phyloP scores from a whole-genome alignment of 2,797 vertebrate genomes.

The Nyctalus aviator region DNA sequence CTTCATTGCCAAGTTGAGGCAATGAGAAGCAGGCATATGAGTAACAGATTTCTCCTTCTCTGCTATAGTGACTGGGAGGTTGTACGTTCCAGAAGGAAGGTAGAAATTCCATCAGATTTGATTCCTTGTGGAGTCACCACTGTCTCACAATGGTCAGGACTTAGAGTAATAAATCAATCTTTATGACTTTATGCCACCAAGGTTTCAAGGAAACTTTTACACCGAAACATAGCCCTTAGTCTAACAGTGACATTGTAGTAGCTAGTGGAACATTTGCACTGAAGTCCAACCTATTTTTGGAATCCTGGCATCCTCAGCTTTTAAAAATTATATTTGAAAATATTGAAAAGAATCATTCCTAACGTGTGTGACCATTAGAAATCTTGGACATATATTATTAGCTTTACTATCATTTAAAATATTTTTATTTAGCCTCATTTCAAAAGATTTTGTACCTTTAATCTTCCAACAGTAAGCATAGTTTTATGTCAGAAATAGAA shows the following conservation, averaged over 20 bases:
- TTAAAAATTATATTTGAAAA: slow-evolving; percentile 26
- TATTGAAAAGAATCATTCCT: not conserved
- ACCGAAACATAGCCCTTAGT: not conserved
- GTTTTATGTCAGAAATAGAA: slow-evolving; percentile 3
- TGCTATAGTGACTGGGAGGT: not conserved
- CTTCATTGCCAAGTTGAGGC: not conserved
- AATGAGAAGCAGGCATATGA: not conserved
- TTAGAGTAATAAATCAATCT: not conserved
- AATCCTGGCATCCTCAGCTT: not conserved
- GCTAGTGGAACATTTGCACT: not conserved
- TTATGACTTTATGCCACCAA: not conserved
- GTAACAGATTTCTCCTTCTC: not conserved
- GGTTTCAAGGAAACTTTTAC: not conserved
- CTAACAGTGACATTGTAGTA: not conserved
- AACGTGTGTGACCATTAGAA: not conserved
- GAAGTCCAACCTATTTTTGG: not conserved
- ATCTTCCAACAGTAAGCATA: not conserved
- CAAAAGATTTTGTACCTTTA: not conserved
- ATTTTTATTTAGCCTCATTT: slow-evolving; percentile 1
- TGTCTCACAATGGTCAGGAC: not conserved
- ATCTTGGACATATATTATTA: not conserved
- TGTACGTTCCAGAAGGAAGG: not conserved
- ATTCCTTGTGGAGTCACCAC: not conserved
- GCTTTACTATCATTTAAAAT: not conserved
- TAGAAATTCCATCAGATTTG: not conserved